Evolutionary conservation across 2,797 vertebrate species (phyloP).

Genomic region (Karalla daura): DNA sequence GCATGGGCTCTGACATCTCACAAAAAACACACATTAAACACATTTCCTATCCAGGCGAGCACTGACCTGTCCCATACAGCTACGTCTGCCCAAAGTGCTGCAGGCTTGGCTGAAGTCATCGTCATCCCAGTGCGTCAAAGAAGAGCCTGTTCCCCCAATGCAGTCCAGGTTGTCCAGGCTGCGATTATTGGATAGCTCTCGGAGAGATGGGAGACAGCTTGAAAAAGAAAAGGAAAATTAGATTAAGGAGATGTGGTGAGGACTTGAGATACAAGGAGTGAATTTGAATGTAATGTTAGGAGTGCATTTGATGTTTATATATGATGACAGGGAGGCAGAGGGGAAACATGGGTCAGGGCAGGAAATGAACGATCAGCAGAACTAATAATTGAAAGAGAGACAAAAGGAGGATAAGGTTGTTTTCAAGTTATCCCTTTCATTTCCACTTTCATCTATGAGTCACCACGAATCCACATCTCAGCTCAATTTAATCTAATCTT

Average conservation of each 20-base stretch:
- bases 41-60: background rate
- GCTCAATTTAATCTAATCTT: constrained; percentile 30
- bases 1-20: background rate
- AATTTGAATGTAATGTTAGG: background rate
- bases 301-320: constrained; percentile 15
- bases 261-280: background rate
- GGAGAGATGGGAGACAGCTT: constrained; percentile 88
- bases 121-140: constrained; percentile 94
- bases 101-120: constrained; percentile 95
- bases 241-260: constrained; percentile 2
- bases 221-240: constrained; percentile 19
- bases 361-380: constrained; percentile 53
- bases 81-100: constrained; percentile 86
- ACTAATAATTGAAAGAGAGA: constrained; percentile 53
- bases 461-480: constrained; percentile 9
- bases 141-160: constrained; percentile 88
- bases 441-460: constrained; percentile 32
- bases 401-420: constrained; percentile 30
- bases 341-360: constrained; percentile 12
- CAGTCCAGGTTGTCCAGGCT: constrained; percentile 97
- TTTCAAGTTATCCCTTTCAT: constrained; percentile 43
- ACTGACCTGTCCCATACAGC: constrained; percentile 91
- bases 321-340: constrained; percentile 21
- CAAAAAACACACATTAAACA: background rate
- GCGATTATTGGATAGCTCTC: constrained; percentile 87